Evolutionary conservation across 1,140 invertebrate species (phyloP).

Genomic region (Rhopalosiphum maidis): DNA sequence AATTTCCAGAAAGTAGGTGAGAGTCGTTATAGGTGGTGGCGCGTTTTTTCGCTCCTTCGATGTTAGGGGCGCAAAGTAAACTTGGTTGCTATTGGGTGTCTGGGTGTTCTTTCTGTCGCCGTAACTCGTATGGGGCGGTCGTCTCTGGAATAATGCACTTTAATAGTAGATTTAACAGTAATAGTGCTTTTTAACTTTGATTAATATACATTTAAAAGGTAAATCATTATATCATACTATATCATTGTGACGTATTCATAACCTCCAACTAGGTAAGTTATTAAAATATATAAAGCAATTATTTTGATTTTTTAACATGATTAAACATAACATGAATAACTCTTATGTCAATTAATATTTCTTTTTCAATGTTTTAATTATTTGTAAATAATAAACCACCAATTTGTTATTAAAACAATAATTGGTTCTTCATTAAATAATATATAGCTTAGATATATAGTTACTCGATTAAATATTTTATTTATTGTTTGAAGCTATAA

Average conservation of each 20-base stretch:
- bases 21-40: not conserved
- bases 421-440: not conserved
- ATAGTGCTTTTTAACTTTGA: not conserved
- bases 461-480: not conserved
- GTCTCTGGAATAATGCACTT: constrained; percentile 24
- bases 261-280: not conserved
- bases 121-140: constrained; percentile 14
- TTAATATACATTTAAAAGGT: not conserved
- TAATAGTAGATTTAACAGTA: not conserved
- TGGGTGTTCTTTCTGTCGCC: constrained; percentile 4
- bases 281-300: not conserved
- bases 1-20: not conserved
- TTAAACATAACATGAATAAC: not conserved
- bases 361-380: not conserved
- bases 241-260: not conserved
- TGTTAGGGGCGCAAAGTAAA: constrained; percentile 10
- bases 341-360: not conserved
- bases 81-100: constrained; percentile 8
- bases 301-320: not conserved
- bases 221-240: not conserved
- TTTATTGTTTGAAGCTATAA: not conserved
- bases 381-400: not conserved
- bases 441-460: not conserved
- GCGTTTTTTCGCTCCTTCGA: not conserved
- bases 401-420: not conserved